Percentiles rank a stretch among this genome's conserved stretches.
Evolutionary conservation across 2,888 invertebrate species (phyloP).

Genomic region (Apeira syringaria): DNA sequence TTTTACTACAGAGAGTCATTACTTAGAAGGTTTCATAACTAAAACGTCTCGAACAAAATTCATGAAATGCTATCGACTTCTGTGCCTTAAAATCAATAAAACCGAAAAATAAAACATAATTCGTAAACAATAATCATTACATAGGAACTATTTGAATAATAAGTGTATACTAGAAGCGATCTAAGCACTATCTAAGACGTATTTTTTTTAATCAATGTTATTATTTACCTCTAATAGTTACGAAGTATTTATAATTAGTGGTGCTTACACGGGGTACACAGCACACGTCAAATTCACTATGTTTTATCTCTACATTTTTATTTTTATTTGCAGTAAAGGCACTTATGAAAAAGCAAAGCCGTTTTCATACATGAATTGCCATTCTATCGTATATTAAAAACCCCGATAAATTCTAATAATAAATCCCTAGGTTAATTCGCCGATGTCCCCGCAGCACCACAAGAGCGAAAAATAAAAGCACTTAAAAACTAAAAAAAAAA

Average conservation of each 20-base stretch:
- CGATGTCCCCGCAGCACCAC: background rate
- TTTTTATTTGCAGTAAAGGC: constrained; percentile 5
- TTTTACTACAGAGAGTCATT: too few relatives aligned
- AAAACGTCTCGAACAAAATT: too few relatives aligned
- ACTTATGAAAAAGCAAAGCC: constrained; percentile 11
- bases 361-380: constrained; percentile 1
- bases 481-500: constrained; percentile 67
- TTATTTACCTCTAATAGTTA: constrained; percentile 30
- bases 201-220: constrained; percentile 28
- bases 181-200: constrained; percentile 31
- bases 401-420: background rate
- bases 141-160: constrained; percentile 34
- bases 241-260: constrained; percentile 27
- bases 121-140: constrained; percentile 22
- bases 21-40: too few relatives aligned
- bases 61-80: too few relatives aligned
- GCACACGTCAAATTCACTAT: background rate
- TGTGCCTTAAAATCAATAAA: constrained; percentile 5
- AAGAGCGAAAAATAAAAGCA: constrained; percentile 61
- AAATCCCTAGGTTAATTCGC: background rate
- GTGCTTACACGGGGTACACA: constrained; percentile 13
- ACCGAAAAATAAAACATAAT: constrained; percentile 8
- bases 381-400: background rate
- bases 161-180: constrained; percentile 34
- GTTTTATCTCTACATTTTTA: background rate